Conservation (phyloP, 64 coral and sea anemone species). For the Cladopsammia gracilis region DNA sequence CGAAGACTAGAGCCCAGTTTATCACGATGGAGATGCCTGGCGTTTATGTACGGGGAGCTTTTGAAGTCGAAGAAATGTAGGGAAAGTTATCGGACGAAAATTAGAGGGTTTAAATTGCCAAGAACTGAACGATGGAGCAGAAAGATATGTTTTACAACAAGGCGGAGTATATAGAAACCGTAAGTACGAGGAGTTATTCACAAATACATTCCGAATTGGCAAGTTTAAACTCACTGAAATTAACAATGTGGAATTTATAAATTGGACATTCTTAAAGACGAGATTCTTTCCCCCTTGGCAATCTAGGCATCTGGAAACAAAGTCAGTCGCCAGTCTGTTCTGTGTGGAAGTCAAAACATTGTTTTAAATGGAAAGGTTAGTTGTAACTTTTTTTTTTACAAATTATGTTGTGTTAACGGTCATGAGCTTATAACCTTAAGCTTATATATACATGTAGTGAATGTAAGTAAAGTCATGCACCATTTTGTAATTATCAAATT, state of each 20-base stretch:
- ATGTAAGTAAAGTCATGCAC: no score
- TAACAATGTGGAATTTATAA: neutral
- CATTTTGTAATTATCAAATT: no score
- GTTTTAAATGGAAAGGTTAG: slow-evolving; percentile 97
- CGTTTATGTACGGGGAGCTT: neutral
- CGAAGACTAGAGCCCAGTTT: slow-evolving; percentile 1
- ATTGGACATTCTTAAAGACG: no score
- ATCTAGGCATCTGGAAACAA: slow-evolving; percentile 98
- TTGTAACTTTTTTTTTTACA: neutral
- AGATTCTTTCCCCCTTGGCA: slow-evolving; percentile 11
- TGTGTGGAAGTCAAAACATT: slow-evolving; percentile 99
- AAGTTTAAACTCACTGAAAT: neutral
- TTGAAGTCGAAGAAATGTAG: neutral
- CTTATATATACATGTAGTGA: no score
- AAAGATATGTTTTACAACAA: slow-evolving; percentile 89
- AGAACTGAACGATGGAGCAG: slow-evolving; percentile 77
- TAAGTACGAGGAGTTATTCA: slow-evolving; percentile 48
- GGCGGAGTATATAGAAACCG: slow-evolving; percentile 94
- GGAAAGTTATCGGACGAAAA: neutral
- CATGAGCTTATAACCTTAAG: no score
- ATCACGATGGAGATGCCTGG: slow-evolving; percentile 28
- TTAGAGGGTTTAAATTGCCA: neutral
- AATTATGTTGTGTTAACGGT: no score
- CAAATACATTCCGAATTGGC: neutral
- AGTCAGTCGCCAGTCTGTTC: slow-evolving; percentile 98